Evolutionary conservation across 2,797 vertebrate species (phyloP), one percentile per base, ranked within the genome.

Genomic region (Menidia menidia): DNA sequence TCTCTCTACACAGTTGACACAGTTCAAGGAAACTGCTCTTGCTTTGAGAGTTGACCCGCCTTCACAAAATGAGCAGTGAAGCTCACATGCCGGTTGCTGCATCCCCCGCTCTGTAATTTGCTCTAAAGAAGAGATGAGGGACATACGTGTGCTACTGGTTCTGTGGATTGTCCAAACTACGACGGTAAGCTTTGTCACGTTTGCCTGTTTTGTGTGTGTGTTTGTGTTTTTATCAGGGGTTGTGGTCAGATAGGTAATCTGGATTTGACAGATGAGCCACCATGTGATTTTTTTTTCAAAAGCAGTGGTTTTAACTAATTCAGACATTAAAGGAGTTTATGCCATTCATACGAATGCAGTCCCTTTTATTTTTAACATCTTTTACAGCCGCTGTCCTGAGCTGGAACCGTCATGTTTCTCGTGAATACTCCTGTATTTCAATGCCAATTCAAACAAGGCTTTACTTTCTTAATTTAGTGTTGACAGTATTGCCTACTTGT

Each of bases 1-100:
- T 91, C 87, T 87, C 85, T 80, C 12, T 61, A 77, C 25, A 65
- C 57, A 39, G 80, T 69, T 72, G 11, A 15, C 42, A 69, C 67
- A 78, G 63, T 88, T 89, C 83, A 88, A 90, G 88, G 83, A 90
- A 90, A 85, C 68, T 35, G 57, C 57, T 80, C 16, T 57, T 57
- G 56, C 43, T 53, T 48, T 48, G 57, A 64, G 61, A 4, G 53
- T 43, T 48, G 77, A 64, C 79, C 77, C 84, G 85, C 86, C 81
- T 77, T 71, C 62, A 15, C 48, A 55, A 69, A 51, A 85, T 88
- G 82, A 85, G 73, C 65, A 59, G 62, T 14, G 42, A 59, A 59
- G 39, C 32, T 33, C 42, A 53, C 65, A 65, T 41, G n/a, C 66
- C 45, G 75, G 18, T 42, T 35, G 50, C 71, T 61, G 56, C 47